Evolutionary conservation across 2,888 invertebrate genomes (phyloP), one percentile per base, ranked within the genome.

Genomic region (Netelia fuscicornis): DNA sequence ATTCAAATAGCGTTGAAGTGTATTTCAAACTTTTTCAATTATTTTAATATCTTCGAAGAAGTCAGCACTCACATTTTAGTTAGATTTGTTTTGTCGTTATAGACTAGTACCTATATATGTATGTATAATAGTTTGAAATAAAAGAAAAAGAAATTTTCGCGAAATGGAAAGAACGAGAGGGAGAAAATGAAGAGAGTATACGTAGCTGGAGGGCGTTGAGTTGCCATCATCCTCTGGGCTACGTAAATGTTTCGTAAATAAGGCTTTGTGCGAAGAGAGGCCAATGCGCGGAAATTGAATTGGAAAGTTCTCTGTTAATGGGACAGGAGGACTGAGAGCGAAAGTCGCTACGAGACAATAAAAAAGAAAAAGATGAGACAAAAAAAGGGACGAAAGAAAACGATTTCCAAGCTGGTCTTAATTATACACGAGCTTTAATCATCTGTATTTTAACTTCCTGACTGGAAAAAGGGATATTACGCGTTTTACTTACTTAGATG

Each of bases 1-100:
- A 85, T 74, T 58, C 89, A 89, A 89, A 88, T 89, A 89, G 86
- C 81, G 83, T 81, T 80, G 77, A 86, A 88, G 89, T 88, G 89
- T 87, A 89, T 91, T 37, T 90, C 89, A 91, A 91, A 91, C 89
- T 91, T 91, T 91, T 89, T 88, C 91, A 92, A 92, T 91, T 92
- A 91, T 90, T 90, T 89, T 83, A 89, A 89, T 91, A 91, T 90
- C 90, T 91, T 86, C 80, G 52, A n/a, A 42, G 52, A 37, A 58
- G 77, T 58, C 62, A 70, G 79, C 52, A 23, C 42, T 54, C 3
- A 52, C 20, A 54, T 52, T 37, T 71, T 54, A 2, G 17, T 70
- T 64, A 52, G 37, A 58, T 79, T 54, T 13, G 54, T 52, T 71
- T 71, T 71, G 42, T 71, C 79, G 54, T 79, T 64, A 79, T 60